Conservation (phyloP, 1,140 invertebrate genomes). For the Eupristina koningsbergeri region DNA sequence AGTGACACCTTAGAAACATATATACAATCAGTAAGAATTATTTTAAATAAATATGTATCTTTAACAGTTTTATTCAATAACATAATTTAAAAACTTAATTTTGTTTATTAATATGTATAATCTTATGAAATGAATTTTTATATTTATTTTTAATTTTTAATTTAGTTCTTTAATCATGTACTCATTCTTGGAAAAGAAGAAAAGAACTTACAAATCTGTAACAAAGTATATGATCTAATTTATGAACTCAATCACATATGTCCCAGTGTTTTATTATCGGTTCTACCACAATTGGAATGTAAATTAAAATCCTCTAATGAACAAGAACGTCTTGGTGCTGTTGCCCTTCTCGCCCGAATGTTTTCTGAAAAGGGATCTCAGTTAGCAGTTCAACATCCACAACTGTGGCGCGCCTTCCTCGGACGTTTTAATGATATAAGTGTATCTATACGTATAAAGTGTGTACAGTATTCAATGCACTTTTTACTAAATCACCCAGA, state of each 20-base stretch:
- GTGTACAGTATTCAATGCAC: constrained; percentile 98
- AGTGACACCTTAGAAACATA: constrained; percentile 93
- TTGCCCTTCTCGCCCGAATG: constrained; percentile 94
- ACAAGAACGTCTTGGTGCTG: constrained; percentile 88
- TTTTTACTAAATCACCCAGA: constrained; percentile 96
- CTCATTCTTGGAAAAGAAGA: constrained; percentile 93
- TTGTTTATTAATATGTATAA: no score
- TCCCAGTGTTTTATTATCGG: constrained; percentile 87
- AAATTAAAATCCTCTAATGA: constrained; percentile 92
- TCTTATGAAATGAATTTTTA: no score
- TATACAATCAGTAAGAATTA: constrained; percentile 87
- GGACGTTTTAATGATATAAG: constrained; percentile 97
- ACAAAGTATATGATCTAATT: constrained; percentile 95
- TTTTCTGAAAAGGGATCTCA: constrained; percentile 96
- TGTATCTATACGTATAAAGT: constrained; percentile 92
- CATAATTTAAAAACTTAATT: constrained; percentile 25
- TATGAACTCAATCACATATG: constrained; percentile 97
- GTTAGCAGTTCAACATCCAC: constrained; percentile 87
- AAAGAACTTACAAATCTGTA: constrained; percentile 83
- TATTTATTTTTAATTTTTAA: constrained; percentile 11
- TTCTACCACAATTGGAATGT: constrained; percentile 95
- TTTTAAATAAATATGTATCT: not conserved
- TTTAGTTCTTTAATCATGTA: constrained; percentile 95
- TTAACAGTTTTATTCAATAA: not conserved
- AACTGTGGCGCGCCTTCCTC: constrained; percentile 90